These are phyloP conservation scores for Ellobius talpinus DNA, from an alignment of 2,113 vertebrate genomes.

Conservation along the genomic window DNA sequence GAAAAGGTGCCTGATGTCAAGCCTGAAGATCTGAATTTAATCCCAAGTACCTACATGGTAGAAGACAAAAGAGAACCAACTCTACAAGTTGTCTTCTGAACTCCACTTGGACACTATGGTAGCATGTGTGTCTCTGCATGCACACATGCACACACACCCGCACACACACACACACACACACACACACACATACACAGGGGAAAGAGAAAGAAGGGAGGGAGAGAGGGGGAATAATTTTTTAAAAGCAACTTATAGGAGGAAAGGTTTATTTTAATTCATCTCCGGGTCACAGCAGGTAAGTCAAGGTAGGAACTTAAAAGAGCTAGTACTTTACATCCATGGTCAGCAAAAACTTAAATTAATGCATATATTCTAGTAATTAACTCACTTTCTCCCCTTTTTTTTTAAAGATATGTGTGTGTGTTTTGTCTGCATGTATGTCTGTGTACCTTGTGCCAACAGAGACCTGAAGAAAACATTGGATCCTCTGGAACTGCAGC, in stretches of 20 bases:
- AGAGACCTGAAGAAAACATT: neutral
- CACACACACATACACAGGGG: neutral
- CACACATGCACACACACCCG: neutral
- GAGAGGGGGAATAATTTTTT: neutral
- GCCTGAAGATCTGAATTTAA: neutral
- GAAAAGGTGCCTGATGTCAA: neutral
- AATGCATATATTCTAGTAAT: neutral
- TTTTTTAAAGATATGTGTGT: neutral
- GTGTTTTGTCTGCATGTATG: neutral
- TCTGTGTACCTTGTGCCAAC: neutral
- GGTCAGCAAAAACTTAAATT: neutral
- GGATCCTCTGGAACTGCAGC: neutral
- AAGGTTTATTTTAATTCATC: neutral
- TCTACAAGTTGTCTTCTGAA: neutral
- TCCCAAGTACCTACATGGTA: neutral
- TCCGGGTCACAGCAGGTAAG: neutral
- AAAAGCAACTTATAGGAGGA: neutral
- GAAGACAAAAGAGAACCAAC: neutral
- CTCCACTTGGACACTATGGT: neutral
- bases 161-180: neutral
- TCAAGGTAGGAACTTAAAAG: neutral
- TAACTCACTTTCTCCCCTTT: neutral
- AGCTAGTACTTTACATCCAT: neutral
- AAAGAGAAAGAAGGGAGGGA: neutral
- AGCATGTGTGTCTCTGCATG: neutral